Percentiles rank a stretch among this genome's conserved stretches.
Evolutionary conservation across 1,140 invertebrate genomes (phyloP).

Genomic region (Temnothorax nylanderi): DNA sequence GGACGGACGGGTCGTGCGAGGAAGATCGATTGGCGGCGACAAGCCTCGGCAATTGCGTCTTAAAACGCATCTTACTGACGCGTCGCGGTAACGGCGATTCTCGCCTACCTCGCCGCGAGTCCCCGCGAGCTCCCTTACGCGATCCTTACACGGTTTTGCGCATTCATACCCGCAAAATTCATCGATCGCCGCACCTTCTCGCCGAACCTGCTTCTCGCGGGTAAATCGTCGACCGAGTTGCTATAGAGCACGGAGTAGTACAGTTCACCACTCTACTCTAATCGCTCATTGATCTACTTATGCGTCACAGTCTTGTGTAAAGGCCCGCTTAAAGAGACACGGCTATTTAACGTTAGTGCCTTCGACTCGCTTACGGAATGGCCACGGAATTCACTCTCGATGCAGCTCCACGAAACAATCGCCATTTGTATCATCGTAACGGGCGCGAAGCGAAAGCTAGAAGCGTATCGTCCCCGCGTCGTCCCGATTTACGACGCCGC

Average conservation of each 20-base stretch:
- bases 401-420: conserved; percentile 6
- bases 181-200: conserved; percentile 39
- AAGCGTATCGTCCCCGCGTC: no score
- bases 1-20: conserved; percentile 68
- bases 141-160: conserved; percentile 17
- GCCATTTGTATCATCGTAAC: conserved; percentile 31
- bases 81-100: background rate
- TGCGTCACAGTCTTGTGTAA: background rate
- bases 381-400: conserved; percentile 26
- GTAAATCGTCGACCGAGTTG: background rate
- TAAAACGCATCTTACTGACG: conserved; percentile 72
- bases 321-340: background rate
- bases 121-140: background rate
- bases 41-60: conserved; percentile 79
- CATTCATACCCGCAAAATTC: conserved; percentile 39
- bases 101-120: background rate
- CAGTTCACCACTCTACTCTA: background rate
- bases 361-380: background rate
- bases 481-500: background rate
- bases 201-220: background rate
- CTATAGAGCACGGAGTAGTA: background rate
- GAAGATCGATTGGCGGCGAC: conserved; percentile 78
- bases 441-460: background rate
- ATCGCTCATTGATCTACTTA: conserved; percentile 43
- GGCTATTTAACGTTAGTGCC: background rate